Conservation (phyloP, 2,113 vertebrate species). For the Gorsachius goisagi region DNA sequence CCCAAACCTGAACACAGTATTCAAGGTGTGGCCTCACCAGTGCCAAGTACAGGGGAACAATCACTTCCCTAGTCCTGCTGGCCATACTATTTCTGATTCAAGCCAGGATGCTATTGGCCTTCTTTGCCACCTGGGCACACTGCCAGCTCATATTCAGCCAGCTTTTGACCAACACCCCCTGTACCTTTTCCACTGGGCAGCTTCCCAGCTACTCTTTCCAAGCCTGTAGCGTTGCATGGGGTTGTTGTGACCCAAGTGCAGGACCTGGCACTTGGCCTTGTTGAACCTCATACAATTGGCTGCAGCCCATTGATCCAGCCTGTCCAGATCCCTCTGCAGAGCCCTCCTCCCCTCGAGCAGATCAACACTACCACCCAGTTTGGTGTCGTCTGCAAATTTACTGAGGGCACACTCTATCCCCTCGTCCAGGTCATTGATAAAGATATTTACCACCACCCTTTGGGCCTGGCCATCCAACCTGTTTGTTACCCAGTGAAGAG, state of each 20-base stretch:
- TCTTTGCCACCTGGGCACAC: not conserved
- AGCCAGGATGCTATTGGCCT: not conserved
- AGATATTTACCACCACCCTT: not conserved
- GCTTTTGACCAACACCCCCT: not conserved
- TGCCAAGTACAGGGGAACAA: not conserved
- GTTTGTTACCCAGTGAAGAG: not conserved
- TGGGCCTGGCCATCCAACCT: not conserved
- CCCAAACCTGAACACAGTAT: not conserved
- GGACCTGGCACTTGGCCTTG: not conserved
- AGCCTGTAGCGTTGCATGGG: not conserved
- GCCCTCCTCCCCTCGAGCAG: not conserved
- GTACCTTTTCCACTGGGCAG: fast-evolving
- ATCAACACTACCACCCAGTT: not conserved
- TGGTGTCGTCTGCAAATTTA: not conserved
- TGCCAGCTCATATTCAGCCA: not conserved
- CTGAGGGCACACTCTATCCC: not conserved
- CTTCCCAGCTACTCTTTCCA: not conserved
- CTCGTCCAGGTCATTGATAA: not conserved
- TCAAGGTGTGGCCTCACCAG: not conserved
- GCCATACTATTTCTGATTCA: not conserved
- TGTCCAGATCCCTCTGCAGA: not conserved
- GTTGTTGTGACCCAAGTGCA: not conserved
- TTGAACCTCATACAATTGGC: not conserved
- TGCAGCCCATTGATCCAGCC: not conserved
- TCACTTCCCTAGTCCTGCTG: not conserved